Conservation (phyloP, 2,797 vertebrate genomes). For the Tarsius wallacei region DNA sequence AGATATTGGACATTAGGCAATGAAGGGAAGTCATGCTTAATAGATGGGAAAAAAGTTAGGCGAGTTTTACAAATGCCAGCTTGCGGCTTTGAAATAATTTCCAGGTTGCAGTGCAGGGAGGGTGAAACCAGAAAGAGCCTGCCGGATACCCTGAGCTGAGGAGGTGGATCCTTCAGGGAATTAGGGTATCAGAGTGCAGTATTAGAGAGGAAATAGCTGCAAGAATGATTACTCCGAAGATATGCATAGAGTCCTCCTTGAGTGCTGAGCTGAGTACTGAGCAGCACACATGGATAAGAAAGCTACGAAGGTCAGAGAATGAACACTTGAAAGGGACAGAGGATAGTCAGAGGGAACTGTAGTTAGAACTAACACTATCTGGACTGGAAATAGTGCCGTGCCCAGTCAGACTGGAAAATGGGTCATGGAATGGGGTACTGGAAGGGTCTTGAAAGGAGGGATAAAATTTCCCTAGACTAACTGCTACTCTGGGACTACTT, state of each 20-base stretch:
- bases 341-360: not conserved
- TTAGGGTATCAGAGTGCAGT: not conserved
- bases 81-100: not conserved
- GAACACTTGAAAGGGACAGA: not conserved
- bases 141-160: not conserved
- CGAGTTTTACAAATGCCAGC: not conserved
- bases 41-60: not conserved
- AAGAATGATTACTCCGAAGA: not conserved
- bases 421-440: not conserved
- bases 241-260: not conserved
- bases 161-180: not conserved
- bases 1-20: not conserved
- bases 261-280: not conserved
- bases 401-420: not conserved
- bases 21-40: not conserved
- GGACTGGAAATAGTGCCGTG: not conserved
- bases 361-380: not conserved
- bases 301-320: not conserved
- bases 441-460: not conserved
- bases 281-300: too few species aligned
- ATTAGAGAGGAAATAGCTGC: not conserved
- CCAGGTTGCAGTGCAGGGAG: not conserved
- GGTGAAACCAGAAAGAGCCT: not conserved
- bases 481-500: not conserved
- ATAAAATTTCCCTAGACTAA: not conserved